These are phyloP conservation scores for Florisuga fusca DNA, from an alignment of 2,797 vertebrate species.

Conservation along the genomic window DNA sequence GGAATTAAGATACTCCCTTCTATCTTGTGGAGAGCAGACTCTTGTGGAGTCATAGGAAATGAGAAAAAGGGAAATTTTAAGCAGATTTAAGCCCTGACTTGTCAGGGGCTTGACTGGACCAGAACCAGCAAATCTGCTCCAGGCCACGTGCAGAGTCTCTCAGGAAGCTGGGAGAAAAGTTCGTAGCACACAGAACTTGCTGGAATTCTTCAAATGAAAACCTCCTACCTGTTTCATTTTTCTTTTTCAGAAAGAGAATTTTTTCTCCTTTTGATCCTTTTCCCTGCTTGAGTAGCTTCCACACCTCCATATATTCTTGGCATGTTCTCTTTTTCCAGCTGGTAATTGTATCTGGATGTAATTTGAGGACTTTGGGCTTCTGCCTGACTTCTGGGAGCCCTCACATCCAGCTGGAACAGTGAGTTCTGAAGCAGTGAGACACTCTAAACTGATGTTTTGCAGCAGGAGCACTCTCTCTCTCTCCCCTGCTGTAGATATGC, in stretches of 20 bases:
- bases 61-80: slow-evolving; percentile 35
- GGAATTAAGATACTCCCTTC: not conserved
- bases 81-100: not conserved
- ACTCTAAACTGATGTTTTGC: not conserved
- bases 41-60: not conserved
- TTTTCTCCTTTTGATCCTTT: not conserved
- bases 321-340: not conserved
- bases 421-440: not conserved
- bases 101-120: not conserved
- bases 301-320: not conserved
- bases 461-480: not conserved
- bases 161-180: not conserved
- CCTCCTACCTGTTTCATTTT: fast-evolving
- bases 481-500: fast-evolving
- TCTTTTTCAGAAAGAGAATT: not conserved
- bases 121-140: not conserved
- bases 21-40: not conserved
- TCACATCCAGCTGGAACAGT: not conserved
- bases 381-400: not conserved
- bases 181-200: fast-evolving
- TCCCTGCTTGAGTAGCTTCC: not conserved
- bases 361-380: not conserved
- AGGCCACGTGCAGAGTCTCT: fast-evolving
- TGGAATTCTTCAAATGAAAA: not conserved
- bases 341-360: not conserved